These are phyloP conservation scores for Scaptomyza polygonia DNA, from an alignment of 2,888 invertebrate species.

Conservation along the genomic window DNA sequence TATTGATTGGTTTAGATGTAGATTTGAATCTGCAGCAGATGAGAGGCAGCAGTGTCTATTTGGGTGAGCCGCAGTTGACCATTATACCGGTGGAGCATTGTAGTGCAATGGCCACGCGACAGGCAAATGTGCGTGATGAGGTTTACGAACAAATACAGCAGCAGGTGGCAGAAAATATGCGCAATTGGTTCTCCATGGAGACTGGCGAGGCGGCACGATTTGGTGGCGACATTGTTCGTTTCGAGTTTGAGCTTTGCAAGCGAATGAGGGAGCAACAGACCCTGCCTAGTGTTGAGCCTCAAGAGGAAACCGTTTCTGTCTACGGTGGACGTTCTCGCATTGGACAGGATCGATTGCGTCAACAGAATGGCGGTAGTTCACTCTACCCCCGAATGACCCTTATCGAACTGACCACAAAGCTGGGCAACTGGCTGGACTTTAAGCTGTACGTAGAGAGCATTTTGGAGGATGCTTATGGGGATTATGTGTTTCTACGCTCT, in stretches of 20 bases:
- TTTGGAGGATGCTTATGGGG: conserved; percentile 46
- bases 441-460: conserved; percentile 71
- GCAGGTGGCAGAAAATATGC: conserved; percentile 73
- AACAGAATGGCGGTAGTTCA: conserved; percentile 31
- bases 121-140: conserved; percentile 51
- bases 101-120: conserved; percentile 51
- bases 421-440: conserved; percentile 72
- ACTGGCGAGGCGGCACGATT: conserved; percentile 65
- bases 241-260: conserved; percentile 80
- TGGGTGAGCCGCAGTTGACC: conserved; percentile 75
- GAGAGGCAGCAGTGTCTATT: conserved; percentile 70
- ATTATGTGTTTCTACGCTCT: conserved; percentile 71
- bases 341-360: conserved; percentile 63
- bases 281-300: conserved; percentile 15
- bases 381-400: conserved; percentile 53
- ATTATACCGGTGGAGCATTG: conserved; percentile 74
- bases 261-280: conserved; percentile 63
- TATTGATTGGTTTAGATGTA: conserved; percentile 78
- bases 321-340: conserved; percentile 41
- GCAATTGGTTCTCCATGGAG: conserved; percentile 72
- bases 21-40: conserved; percentile 68
- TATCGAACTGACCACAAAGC: conserved; percentile 52
- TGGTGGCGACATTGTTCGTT: conserved; percentile 76
- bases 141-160: conserved; percentile 63
- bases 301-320: not conserved